A percentile compares a stretch with the other conserved stretches of the same genome.
Evolutionary conservation across 92 coral and sea anemone species (phyloP).

Genomic region (Nematostella vectensis): DNA sequence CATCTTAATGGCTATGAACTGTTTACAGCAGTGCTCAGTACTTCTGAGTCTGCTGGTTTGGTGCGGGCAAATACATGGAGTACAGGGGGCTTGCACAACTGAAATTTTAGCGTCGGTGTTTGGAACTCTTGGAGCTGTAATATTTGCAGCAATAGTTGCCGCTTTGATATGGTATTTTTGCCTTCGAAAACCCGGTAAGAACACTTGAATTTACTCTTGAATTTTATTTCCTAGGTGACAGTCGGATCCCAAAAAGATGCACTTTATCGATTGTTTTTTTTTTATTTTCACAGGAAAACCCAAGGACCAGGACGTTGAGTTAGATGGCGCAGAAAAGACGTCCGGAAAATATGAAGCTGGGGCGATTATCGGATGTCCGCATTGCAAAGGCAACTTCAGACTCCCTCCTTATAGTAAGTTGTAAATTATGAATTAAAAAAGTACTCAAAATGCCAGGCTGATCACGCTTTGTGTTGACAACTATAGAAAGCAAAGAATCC

Average conservation of each 20-base stretch:
- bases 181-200: slow-evolving; percentile 17
- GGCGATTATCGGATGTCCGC: slow-evolving; percentile 44
- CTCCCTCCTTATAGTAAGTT: slow-evolving; percentile 36
- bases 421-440: background rate
- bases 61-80: no score
- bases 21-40: no score
- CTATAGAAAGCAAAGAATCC: background rate
- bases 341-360: background rate
- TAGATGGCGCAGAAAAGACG: slow-evolving; percentile 1
- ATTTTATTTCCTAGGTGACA: background rate
- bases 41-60: no score
- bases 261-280: no score
- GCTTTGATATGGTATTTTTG: slow-evolving; percentile 47
- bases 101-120: slow-evolving; percentile 64
- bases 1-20: no score
- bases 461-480: background rate
- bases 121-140: slow-evolving; percentile 44
- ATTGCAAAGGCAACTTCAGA: slow-evolving; percentile 39
- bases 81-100: slow-evolving; percentile 26
- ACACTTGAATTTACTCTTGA: slow-evolving; percentile 13
- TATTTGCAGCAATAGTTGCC: slow-evolving; percentile 29
- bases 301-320: slow-evolving; percentile 7
- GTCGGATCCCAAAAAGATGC: background rate
- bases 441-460: background rate
- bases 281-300: slow-evolving; percentile 10